Base-by-base conservation (phyloP, 2,113 vertebrate genomes). In the Alouatta palliata region DNA sequence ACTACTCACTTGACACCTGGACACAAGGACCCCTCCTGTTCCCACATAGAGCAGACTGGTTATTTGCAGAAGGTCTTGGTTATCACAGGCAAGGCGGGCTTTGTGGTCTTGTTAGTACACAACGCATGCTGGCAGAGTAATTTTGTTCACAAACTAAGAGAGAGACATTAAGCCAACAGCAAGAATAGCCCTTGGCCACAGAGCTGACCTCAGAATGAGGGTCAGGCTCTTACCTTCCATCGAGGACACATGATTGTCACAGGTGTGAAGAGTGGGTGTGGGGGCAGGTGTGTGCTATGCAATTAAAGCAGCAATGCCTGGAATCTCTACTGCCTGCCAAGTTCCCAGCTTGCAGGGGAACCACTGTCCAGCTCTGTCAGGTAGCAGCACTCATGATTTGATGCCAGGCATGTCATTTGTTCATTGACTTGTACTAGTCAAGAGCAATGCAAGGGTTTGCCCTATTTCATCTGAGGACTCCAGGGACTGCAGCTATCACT, bases 41-140 rank as follows among this genome's bases (percentile, higher is more conserved):
- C 58, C 25, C 77, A 35, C 16, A 12, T 0, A 19, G 52, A 92
- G 56, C 64, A 96, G 8, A 45, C 54, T 14, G 37, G 56, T 45
- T 66, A 58, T 43, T 35, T 35, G 30, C 70, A 79, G 35, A 75
- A 94, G 56, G 37, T 37, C 37, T 30, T 25, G 32, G 77, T 45
- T 83, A 66, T 56, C 35, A 8, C 1, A 10, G 25, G 56, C 17
- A 30, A 83, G 82, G 73, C 0, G 0, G 47, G 49, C 73, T 89
- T 30, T 73, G 64, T 35, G 73, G 52, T 43, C 88, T n/a, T 40
- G 82, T 94, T 90, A 90, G 93, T 47, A 79, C 89, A 92, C 27
- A 76, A 40, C 6, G 37, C 43, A 56, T 0, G 0, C 27, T 3
- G 58, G 30, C 43, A 82, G 43, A 94, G 90, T 23, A 83, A 10